Evolutionary conservation across 2,888 invertebrate species (phyloP), one percentile per base, ranked within the genome.

Genomic region (Brachyopa scutellaris): DNA sequence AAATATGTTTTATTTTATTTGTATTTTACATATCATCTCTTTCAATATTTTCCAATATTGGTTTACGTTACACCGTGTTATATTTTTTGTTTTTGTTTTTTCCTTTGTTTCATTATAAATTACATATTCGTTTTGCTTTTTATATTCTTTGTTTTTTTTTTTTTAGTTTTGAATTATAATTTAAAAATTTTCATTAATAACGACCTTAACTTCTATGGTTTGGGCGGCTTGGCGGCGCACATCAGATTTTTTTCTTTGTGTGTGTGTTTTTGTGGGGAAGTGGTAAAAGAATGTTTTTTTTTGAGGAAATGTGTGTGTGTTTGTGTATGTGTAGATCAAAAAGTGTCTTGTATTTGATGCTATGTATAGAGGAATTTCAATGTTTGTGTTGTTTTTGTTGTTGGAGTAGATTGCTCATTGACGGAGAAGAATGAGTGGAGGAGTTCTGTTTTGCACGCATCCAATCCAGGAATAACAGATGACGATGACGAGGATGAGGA

Each of bases 111-210:
- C 70, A 82, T 82, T 82, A 82, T 82, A 82, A 82, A 82, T 82
- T 82, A 82, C 82, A 82, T 82, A 82, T 82, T 80, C 80, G 80
- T 80, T 57, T 80, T 73, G 66, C 53, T 84, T 85, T 82, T 82
- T 33, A 84, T 84, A 84, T 76, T 82, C 36, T 84, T 85, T 84
- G 72, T 82, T 84, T 79, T 79, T 83, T 64, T 31, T 61, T 85
- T 78, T 84, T 85, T 86, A 86, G 85, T 85, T 86, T 87, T 87
- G 86, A 87, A 86, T 86, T 87, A 87, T 86, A 87, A 87, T 86
- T 87, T 86, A 87, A 86, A 82, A 82, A 72, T 77, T 82, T 77
- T 82, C 82, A 82, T 87, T 87, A 87, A 87, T 87, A 87, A 87
- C 86, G 86, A 86, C 85, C 86, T 86, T 86, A 85, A 80, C 51